Percentiles rank a stretch among this genome's conserved stretches.
Conservation (phyloP, 1,140 invertebrate species). For the Leptinotarsa defecta region DNA sequence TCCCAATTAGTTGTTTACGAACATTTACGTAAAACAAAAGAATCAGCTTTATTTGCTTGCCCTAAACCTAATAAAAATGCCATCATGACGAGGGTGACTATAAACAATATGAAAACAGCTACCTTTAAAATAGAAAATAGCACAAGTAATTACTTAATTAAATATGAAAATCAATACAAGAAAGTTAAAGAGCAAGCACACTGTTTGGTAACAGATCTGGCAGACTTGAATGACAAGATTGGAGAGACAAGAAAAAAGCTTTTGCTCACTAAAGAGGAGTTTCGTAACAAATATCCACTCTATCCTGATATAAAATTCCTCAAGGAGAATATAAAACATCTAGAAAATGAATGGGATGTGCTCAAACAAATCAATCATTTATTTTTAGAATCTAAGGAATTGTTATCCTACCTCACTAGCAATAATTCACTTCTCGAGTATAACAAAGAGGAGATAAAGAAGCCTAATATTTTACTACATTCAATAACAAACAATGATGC, state of each 20-base stretch:
- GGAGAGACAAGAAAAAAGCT: conserved; percentile 10
- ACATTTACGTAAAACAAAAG: conserved; percentile 31
- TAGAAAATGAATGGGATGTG: conserved; percentile 30
- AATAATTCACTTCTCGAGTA: conserved; percentile 28
- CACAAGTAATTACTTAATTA: conserved; percentile 18
- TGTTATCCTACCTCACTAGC: conserved; percentile 28
- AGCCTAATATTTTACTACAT: conserved; percentile 8
- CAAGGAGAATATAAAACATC: conserved; percentile 24
- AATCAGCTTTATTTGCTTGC: not conserved
- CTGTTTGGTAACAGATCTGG: conserved; percentile 23
- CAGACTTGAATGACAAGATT: conserved; percentile 26
- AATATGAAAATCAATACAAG: conserved; percentile 30
- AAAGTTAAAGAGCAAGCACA: conserved; percentile 24
- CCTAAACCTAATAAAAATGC: conserved; percentile 31
- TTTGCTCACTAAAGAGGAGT: conserved; percentile 10
- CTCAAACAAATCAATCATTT: conserved; percentile 24
- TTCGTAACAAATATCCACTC: conserved; percentile 26
- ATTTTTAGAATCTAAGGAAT: conserved; percentile 27
- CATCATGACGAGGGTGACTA: conserved; percentile 25
- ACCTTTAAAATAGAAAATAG: conserved; percentile 27
- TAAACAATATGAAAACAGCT: conserved; percentile 32
- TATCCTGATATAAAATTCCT: conserved; percentile 21
- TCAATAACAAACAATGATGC: not conserved
- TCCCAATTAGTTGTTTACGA: conserved; percentile 45
- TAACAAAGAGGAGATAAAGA: conserved; percentile 20